These are phyloP conservation scores for Phrynocephalus vlangalii DNA, from an alignment of 2,797 vertebrate species.

Conservation along the genomic window DNA sequence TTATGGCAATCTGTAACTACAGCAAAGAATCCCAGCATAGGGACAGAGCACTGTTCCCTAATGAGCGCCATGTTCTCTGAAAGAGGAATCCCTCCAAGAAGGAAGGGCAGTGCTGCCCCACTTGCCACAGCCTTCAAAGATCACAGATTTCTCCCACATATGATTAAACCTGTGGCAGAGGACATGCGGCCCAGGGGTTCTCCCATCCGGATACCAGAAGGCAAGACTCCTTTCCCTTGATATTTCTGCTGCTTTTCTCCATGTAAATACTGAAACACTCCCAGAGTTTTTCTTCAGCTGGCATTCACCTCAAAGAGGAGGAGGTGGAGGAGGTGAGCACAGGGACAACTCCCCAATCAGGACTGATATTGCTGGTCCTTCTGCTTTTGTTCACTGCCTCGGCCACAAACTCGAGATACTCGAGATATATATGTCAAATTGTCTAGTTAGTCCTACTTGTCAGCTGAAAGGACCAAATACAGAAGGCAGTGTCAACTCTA, in stretches of 20 bases:
- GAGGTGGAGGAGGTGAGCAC: too few relatives aligned
- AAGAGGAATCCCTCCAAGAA: not conserved
- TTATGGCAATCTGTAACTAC: constrained; percentile 13
- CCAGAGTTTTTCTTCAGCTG: not conserved
- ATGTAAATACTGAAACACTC: not conserved
- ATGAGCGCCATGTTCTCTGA: fast-evolving
- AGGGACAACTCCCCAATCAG: not conserved
- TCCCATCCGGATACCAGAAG: not conserved
- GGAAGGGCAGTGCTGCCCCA: not conserved
- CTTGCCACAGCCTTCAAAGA: not conserved
- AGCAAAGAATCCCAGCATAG: constrained; percentile 2
- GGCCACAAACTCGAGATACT: not conserved
- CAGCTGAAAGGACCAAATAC: not conserved
- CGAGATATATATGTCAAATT: not conserved
- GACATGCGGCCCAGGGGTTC: not conserved
- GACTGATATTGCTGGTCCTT: not conserved
- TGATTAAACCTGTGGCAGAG: not conserved
- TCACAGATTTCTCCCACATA: not conserved
- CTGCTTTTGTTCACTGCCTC: not conserved
- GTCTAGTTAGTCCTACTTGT: not conserved
- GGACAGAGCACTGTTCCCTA: not conserved
- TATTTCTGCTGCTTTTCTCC: not conserved
- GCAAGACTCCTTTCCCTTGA: not conserved
- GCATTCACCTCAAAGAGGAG: not conserved
- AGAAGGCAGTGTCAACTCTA: not conserved